Base-by-base conservation (phyloP, 2,113 vertebrate genomes). In the Anoplopoma fimbria region DNA sequence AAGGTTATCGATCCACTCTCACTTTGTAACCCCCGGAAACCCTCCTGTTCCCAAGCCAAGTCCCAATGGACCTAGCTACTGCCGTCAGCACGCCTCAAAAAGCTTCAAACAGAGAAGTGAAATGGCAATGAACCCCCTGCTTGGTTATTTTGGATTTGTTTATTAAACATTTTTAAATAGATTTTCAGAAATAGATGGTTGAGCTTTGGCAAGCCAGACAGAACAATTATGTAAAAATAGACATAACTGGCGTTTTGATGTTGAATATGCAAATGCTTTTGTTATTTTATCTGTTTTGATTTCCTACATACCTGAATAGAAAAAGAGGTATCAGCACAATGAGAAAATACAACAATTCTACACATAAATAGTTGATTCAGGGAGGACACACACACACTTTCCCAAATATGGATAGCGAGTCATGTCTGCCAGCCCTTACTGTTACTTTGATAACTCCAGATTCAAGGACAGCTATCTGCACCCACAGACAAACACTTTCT, bases 341-440 rank as follows among this genome's bases (percentile, higher is more conserved):
- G 19, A 77, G 61, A 42, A 34, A 47, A 73, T 49, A 78, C 42
- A 79, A 57, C 71, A 61, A 15, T 71, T 79, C 17, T 61, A 61
- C 57, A 57, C 69, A 69, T 69, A 58, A 25, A 60, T 64, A 76
- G 64, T 45, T 62, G 60, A 76, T 81, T 69, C n/a, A 42, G 49
- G 31, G n/a, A 55, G 31, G 34, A 75, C 67, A 69, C 62, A 78
- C 79, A 42, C 58, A 76, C 83, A 89, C 15, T 17, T 79, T 83
- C 58, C 29, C 58, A 25, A 69, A 78, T 84, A 79, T 79, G 38
- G 69, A 75, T 77, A 76, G 75, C 21, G 91, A 93, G 85, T 90
- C 93, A 92, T 89, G 88, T 90, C 89, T 92, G 85, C 73, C 77
- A 84, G 83, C 62, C 74, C 80, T 80, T 86, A 91, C 84, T 82